These are phyloP conservation scores for Drosophila parthenogenetica DNA, from an alignment of 2,888 invertebrate species.

Conservation along the genomic window DNA sequence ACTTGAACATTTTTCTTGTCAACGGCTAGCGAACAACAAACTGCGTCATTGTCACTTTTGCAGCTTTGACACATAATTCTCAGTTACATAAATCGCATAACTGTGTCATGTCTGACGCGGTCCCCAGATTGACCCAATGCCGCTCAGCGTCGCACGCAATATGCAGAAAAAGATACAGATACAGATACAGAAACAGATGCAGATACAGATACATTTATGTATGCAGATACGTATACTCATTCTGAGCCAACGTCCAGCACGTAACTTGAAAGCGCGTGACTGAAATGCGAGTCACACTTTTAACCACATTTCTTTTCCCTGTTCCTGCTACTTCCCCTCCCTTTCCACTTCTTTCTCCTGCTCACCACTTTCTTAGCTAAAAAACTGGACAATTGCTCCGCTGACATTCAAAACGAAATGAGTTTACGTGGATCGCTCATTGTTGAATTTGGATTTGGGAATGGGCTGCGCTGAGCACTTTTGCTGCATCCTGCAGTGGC, in stretches of 20 bases:
- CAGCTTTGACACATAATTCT: constrained; percentile 75
- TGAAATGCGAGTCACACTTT: constrained; percentile 71
- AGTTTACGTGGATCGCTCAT: constrained; percentile 36
- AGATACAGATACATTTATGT: constrained; percentile 16
- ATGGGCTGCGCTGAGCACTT: constrained; percentile 22
- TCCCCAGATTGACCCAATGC: constrained; percentile 45
- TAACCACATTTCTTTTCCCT: constrained; percentile 4
- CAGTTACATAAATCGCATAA: constrained; percentile 80
- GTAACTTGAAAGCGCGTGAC: constrained; percentile 64
- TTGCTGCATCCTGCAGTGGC: constrained; percentile 35
- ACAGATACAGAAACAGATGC: constrained; percentile 2
- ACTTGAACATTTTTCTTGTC: constrained; percentile 60
- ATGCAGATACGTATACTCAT: constrained; percentile 25
- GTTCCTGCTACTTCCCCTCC: too few species aligned
- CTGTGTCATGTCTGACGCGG: constrained; percentile 71
- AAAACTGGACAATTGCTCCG: constrained; percentile 45
- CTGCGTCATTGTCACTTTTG: constrained; percentile 71
- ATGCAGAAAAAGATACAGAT: constrained; percentile 24
- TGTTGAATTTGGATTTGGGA: constrained; percentile 35
- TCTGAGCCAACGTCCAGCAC: constrained; percentile 41
- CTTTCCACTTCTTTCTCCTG: not conserved
- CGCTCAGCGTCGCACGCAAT: constrained; percentile 55
- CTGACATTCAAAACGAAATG: constrained; percentile 56
- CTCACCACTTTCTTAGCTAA: not conserved
- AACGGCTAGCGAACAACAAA: constrained; percentile 39